Base-by-base conservation (phyloP, 2,888 invertebrate genomes). In the Epiblema foenella region DNA sequence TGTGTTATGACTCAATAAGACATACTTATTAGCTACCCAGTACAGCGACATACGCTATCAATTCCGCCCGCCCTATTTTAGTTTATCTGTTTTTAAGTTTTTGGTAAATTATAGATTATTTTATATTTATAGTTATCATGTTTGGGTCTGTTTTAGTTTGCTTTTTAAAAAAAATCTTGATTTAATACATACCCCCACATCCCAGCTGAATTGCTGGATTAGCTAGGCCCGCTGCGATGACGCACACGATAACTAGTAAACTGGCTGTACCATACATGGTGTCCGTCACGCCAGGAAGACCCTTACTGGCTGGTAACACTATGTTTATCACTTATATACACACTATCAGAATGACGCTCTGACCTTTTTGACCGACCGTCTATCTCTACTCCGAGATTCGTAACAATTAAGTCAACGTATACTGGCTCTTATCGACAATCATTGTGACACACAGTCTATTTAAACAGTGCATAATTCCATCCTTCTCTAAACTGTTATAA, bases 221-320 rank as follows among this genome's bases (percentile, higher is more conserved):
- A 12, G 64, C 69, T 3, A 57, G 57, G 18, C 15, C 42, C 11
- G 57, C 52, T 39, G 51, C 64, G 18, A 64, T 52, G 29, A 62
- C 62, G 68, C 39, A 58, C 58, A 20, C 39, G 12, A 63, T n/a
- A n/a, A 64, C 9, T 9, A 51, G 9, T 12, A 67, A 10, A 17
- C 59, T n/a, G 42, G 63, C 0, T n/a, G 18, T 12, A n/a, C 69
- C 58, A 29, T 24, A 39, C 69, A 69, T 69, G 12, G 49, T 63
- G 64, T 15, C 51, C 54, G 57, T 56, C 56, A 46, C 62, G 46
- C 57, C 39, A 15, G 51, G 42, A 24, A 51, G 57, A 29, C 57
- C 12, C 37, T n/a, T 49, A 49, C 49, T 58, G 69, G 12, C 29
- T 39, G 49, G n/a, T 33, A 7, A 57, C 18, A 17, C 42, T 20